phyloP scores from a whole-genome alignment of 2,888 invertebrate genomes.

The Tyria jacobaeae region DNA sequence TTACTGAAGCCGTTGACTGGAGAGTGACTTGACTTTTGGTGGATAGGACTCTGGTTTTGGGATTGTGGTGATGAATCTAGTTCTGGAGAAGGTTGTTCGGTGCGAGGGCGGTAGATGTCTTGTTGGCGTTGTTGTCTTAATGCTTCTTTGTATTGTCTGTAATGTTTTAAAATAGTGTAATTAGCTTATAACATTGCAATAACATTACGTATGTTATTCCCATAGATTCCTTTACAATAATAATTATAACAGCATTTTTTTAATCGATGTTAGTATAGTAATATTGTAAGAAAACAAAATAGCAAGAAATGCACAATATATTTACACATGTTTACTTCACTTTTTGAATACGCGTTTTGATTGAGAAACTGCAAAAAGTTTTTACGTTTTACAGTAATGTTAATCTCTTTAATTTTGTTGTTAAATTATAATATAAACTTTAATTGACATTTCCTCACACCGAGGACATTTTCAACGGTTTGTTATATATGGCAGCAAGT shows the following conservation, averaged over 20 bases:
- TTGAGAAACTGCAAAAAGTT: too few relatives aligned
- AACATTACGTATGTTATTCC: not conserved
- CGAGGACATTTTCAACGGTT: too few relatives aligned
- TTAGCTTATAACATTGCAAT: slow-evolving; percentile 20
- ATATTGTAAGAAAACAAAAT: not conserved
- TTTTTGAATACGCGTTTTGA: too few relatives aligned
- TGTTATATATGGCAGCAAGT: too few relatives aligned
- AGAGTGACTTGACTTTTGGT: slow-evolving; percentile 79
- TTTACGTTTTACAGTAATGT: too few relatives aligned
- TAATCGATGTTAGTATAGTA: not conserved
- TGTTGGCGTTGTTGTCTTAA: slow-evolving; percentile 94
- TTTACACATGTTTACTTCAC: not conserved
- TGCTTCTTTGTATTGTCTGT: slow-evolving; percentile 96
- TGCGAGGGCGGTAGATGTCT: slow-evolving; percentile 91
- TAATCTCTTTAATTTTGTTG: too few relatives aligned
- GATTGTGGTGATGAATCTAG: slow-evolving; percentile 81
- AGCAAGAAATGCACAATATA: not conserved
- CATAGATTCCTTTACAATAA: not conserved
- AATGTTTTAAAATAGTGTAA: slow-evolving; percentile 51
- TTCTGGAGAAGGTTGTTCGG: slow-evolving; percentile 86
- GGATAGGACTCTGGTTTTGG: slow-evolving; percentile 81
- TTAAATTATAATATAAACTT: too few relatives aligned
- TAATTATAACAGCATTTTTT: not conserved
- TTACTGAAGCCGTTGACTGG: slow-evolving; percentile 85
- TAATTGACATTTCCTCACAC: too few relatives aligned